phyloP scores from a whole-genome alignment of 1,140 invertebrate species.

The Dinoponera quadriceps region DNA sequence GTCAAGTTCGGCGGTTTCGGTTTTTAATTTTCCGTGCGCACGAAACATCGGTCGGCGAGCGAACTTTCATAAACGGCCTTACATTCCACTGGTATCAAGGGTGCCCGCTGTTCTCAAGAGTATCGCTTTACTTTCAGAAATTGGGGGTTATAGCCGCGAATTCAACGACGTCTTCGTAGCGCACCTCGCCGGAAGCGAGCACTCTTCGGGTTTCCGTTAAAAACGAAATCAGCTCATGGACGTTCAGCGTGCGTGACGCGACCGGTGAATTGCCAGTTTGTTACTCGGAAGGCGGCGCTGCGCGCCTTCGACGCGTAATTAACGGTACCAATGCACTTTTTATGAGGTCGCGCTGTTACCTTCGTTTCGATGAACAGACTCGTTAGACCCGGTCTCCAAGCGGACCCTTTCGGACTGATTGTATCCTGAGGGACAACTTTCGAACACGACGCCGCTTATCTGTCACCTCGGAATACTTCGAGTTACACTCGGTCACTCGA shows the following conservation, averaged over 20 bases:
- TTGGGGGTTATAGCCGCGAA: neutral
- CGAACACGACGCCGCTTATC: neutral
- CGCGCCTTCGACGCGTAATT: conserved; percentile 74
- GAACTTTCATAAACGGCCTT: conserved; percentile 1
- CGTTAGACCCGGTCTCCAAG: conserved; percentile 53
- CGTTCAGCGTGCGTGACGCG: conserved; percentile 77
- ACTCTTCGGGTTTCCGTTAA: conserved; percentile 77
- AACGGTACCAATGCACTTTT: conserved; percentile 76
- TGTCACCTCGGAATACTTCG: conserved; percentile 1
- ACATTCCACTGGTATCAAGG: neutral
- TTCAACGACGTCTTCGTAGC: conserved; percentile 11
- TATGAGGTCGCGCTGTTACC: conserved; percentile 71
- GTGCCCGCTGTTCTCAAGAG: neutral
- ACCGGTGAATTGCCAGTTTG: conserved; percentile 76
- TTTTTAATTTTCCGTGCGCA: neutral
- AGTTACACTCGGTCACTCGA: conserved; percentile 11
- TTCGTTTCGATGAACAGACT: conserved; percentile 70
- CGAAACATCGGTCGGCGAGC: neutral
- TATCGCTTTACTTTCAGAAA: conserved; percentile 35
- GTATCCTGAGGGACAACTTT: conserved; percentile 12
- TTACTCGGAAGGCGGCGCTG: conserved; percentile 75
- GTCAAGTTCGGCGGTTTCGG: neutral
- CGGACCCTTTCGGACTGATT: neutral
- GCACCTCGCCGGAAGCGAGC: conserved; percentile 59
- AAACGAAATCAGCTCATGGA: conserved; percentile 81